Base-by-base conservation (phyloP, 2,113 vertebrate species). In the Colinus virginianus region DNA sequence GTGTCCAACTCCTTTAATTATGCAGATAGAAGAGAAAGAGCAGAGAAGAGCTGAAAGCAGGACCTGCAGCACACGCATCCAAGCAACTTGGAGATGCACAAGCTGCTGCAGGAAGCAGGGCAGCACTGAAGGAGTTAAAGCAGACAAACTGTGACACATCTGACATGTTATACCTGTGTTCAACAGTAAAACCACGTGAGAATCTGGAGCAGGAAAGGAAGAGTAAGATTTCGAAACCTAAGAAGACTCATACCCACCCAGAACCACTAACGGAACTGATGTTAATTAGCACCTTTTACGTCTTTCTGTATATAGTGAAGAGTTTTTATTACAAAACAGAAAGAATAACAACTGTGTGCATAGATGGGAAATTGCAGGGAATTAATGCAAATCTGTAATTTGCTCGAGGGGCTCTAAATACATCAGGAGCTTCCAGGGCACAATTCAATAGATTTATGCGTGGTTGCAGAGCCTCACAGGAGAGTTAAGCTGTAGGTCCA, bases 1-100 rank as follows among this genome's bases (percentile, higher is more conserved):
- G 69, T 66, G 93, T 95, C 95, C 86, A 19, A 5, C 68, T 78
- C 3, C 61, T 89, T 96, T 78, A 94, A 96, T 96, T 95, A 94
- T 85, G 90, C 16, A 92, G 67, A 17, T 28, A 36, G 56, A 64
- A 49, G 16, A 68, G 80, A 61, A 82, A 40, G 28, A 90, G 56
- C 32, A n/a, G 40, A 78, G 75, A n/a, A 78, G 59, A 62, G 68
- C 71, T 81, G 32, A 13, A 66, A 89, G 56, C 84, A 64, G 61
- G 62, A 58, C 1, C 0, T 36, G 53, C 6, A 5, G 13, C 11
- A n/a, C 11, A 18, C 26, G n/a, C 26, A 15, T 72, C 70, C 80
- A 45, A 3, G 32, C 28, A 32, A 43, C 25, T 17, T 22, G 20
- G 5, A 80, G 48, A 70, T 26, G 36, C 58, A 30, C 58, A 8